phyloP scores from a whole-genome alignment of 2,888 invertebrate genomes.

The Platycheirus rosarum region DNA sequence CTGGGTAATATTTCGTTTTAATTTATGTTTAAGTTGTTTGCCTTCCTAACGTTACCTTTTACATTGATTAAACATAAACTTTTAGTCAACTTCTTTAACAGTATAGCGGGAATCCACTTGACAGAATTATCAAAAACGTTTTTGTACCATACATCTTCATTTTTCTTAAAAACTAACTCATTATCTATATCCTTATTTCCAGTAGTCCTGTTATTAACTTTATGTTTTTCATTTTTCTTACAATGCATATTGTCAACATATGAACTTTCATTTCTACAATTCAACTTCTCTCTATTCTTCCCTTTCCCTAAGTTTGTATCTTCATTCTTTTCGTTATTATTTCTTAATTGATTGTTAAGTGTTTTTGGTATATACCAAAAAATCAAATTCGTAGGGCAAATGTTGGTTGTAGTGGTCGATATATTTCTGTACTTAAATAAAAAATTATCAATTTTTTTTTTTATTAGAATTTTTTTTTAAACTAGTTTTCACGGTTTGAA shows the following conservation, averaged over 20 bases:
- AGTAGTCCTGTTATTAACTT: no score
- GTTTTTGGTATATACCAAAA: slow-evolving; percentile 6
- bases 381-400: background rate
- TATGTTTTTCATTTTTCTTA: no score
- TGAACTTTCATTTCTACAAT: no score
- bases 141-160: no score
- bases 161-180: no score
- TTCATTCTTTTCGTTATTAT: no score
- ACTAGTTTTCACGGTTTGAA: slow-evolving; percentile 21
- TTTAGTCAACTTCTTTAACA: background rate
- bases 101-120: slow-evolving; percentile 1
- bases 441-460: slow-evolving; percentile 18
- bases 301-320: no score
- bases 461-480: slow-evolving; percentile 9
- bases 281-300: no score
- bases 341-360: slow-evolving; percentile 4
- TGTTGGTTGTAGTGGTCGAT: slow-evolving; percentile 7
- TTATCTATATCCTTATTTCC: no score
- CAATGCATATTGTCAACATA: no score
- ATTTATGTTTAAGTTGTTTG: background rate
- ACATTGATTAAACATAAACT: background rate
- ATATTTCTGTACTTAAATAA: slow-evolving; percentile 14
- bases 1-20: background rate
- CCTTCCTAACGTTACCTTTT: background rate
- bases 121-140: no score